Conservation (phyloP, 2,113 vertebrate species). For the Calcarius ornatus region DNA sequence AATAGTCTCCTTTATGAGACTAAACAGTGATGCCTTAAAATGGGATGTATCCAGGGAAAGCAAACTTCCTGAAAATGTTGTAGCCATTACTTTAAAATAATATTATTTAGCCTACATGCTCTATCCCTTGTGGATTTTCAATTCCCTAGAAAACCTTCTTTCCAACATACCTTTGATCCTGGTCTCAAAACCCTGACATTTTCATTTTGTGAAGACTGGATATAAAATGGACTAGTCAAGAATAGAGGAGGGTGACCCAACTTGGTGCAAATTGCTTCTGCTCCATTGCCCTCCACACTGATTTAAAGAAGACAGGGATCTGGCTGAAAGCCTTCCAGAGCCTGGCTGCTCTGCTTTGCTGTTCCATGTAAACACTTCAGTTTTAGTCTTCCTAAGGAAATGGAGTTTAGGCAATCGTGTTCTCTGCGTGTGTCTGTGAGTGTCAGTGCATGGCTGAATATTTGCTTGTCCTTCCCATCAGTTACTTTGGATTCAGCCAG, state of each 20-base stretch:
- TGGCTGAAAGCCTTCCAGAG: not conserved
- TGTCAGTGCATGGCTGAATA: not conserved
- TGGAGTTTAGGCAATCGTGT: not conserved
- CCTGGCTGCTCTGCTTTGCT: not conserved
- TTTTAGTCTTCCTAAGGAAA: not conserved
- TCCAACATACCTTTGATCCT: slow-evolving; percentile 46
- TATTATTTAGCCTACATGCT: slow-evolving; percentile 47
- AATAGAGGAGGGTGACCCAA: not conserved
- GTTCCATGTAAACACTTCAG: not conserved
- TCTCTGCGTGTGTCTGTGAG: accelerated
- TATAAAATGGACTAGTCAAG: slow-evolving; percentile 23
- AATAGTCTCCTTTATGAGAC: slow-evolving; percentile 27
- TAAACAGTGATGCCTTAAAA: slow-evolving; percentile 64
- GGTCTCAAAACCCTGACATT: slow-evolving; percentile 17
- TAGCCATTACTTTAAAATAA: slow-evolving; percentile 43
- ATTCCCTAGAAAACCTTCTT: slow-evolving; percentile 52
- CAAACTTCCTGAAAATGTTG: slow-evolving; percentile 54
- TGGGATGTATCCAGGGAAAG: slow-evolving; percentile 49
- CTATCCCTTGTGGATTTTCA: slow-evolving; percentile 55
- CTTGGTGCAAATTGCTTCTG: not conserved
- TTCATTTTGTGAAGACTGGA: slow-evolving; percentile 20
- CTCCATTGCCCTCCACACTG: not conserved
- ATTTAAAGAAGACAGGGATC: not conserved
- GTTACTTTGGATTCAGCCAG: not conserved
- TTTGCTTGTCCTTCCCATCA: not conserved